These are phyloP conservation scores for Platerodrilus igneus DNA, from an alignment of 2,888 invertebrate species.

Conservation along the genomic window DNA sequence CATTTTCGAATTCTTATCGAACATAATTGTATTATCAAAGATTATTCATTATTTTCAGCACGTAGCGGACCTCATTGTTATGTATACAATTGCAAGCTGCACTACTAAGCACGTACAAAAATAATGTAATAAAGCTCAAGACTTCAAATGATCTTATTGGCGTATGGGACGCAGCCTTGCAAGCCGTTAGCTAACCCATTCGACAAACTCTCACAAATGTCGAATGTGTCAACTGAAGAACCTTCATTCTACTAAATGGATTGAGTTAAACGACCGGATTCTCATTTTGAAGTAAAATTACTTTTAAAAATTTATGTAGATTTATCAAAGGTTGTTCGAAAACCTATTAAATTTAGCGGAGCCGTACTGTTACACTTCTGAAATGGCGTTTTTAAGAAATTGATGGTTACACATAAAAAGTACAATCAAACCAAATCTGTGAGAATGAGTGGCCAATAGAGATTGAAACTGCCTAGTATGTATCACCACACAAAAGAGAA, in stretches of 20 bases:
- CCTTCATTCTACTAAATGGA: constrained; percentile 34
- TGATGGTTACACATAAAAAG: constrained; percentile 30
- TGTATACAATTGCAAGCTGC: constrained; percentile 15
- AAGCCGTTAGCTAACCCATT: constrained; percentile 25
- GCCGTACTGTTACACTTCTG: neutral
- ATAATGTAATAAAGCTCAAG: constrained; percentile 16
- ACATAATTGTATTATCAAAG: constrained; percentile 12
- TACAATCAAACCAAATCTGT: constrained; percentile 43
- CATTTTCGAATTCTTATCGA: constrained; percentile 16
- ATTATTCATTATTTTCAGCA: constrained; percentile 19
- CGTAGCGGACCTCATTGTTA: constrained; percentile 18
- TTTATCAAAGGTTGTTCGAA: constrained; percentile 7
- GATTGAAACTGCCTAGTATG: constrained; percentile 33
- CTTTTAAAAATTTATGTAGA: constrained; percentile 13
- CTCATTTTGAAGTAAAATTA: constrained; percentile 17
- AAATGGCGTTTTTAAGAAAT: constrained; percentile 18
- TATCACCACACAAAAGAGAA: constrained; percentile 41
- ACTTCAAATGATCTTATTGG: constrained; percentile 12
- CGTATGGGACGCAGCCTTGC: constrained; percentile 21
- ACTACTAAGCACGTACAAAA: constrained; percentile 17
- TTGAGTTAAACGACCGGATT: constrained; percentile 27
- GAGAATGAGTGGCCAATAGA: constrained; percentile 45
- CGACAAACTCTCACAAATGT: constrained; percentile 32
- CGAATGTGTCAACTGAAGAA: constrained; percentile 31
- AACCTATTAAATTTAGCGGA: constrained; percentile 3